Evolutionary conservation across 2,797 vertebrate species (phyloP).

Genomic region (Hoplostethus mediterraneus): DNA sequence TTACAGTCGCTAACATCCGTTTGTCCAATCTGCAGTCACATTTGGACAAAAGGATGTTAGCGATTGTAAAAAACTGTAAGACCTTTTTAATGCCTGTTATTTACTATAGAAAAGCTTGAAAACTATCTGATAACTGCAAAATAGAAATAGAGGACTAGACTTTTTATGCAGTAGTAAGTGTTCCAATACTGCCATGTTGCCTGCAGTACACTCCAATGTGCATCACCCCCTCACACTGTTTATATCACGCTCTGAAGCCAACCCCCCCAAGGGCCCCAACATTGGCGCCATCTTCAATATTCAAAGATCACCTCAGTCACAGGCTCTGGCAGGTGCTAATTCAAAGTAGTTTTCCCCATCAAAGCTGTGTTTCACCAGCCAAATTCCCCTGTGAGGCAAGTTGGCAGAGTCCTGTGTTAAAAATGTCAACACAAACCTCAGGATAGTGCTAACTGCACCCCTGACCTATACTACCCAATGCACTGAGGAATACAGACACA

Average conservation of each 20-base stretch:
- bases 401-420: slow-evolving; percentile 33
- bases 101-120: too few relatives aligned
- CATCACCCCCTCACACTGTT: slow-evolving; percentile 25
- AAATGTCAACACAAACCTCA: slow-evolving; percentile 53
- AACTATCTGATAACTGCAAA: too few relatives aligned
- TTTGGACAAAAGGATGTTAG: too few relatives aligned
- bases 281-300: slow-evolving; percentile 27
- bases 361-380: slow-evolving; percentile 17
- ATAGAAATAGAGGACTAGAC: not conserved
- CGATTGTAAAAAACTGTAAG: too few relatives aligned
- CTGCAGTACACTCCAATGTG: not conserved
- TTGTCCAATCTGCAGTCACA: too few relatives aligned
- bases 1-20: too few relatives aligned
- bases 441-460: slow-evolving; percentile 8
- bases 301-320: slow-evolving; percentile 35
- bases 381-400: slow-evolving; percentile 29
- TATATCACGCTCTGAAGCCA: slow-evolving; percentile 31
- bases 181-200: slow-evolving; percentile 4
- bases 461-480: not conserved
- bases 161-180: not conserved
- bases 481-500: not conserved
- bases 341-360: slow-evolving; percentile 27
- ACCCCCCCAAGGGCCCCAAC: not conserved
- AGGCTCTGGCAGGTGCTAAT: slow-evolving; percentile 51
- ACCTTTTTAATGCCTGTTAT: too few relatives aligned